A percentile compares a stretch with the other conserved stretches of the same genome.
These are phyloP conservation scores for Lamprotornis superbus DNA, from an alignment of 2,113 vertebrate species.

Conservation along the genomic window DNA sequence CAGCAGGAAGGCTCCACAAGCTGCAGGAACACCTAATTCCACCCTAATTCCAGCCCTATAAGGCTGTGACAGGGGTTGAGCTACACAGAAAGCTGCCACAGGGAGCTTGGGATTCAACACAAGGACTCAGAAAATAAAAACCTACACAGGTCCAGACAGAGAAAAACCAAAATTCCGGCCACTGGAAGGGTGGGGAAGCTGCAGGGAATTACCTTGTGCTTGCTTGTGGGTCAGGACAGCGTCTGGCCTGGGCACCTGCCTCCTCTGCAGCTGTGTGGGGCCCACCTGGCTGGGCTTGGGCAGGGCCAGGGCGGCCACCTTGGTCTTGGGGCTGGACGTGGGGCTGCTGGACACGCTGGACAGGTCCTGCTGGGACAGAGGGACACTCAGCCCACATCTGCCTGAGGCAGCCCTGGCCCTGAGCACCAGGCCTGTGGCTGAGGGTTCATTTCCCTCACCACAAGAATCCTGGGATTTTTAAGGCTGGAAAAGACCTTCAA, in stretches of 20 bases:
- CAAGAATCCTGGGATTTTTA: neutral
- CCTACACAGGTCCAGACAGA: accelerated
- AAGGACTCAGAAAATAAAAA: neutral
- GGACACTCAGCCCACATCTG: accelerated
- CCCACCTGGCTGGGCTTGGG: slow-evolving; percentile 88
- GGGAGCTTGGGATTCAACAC: neutral
- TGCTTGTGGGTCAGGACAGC: slow-evolving; percentile 87
- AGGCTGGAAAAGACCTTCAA: neutral
- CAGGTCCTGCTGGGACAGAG: slow-evolving; percentile 78
- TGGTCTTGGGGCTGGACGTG: slow-evolving; percentile 93
- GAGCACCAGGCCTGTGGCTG: neutral
- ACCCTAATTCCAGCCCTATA: neutral
- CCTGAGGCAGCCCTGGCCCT: neutral
- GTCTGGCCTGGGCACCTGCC: slow-evolving; percentile 86
- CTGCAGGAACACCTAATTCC: neutral
- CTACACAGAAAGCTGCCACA: neutral
- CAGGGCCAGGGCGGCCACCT: slow-evolving; percentile 79
- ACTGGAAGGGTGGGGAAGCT: neutral
- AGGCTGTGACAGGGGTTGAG: accelerated
- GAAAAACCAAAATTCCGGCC: accelerated
- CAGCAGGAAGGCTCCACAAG: neutral
- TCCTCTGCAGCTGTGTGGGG: slow-evolving; percentile 87
- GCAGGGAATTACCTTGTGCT: slow-evolving; percentile 83
- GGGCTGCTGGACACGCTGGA: slow-evolving; percentile 97
- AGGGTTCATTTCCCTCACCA: accelerated